phyloP scores from a whole-genome alignment of 1,140 invertebrate genomes.

The Catajapyx aquilonaris region DNA sequence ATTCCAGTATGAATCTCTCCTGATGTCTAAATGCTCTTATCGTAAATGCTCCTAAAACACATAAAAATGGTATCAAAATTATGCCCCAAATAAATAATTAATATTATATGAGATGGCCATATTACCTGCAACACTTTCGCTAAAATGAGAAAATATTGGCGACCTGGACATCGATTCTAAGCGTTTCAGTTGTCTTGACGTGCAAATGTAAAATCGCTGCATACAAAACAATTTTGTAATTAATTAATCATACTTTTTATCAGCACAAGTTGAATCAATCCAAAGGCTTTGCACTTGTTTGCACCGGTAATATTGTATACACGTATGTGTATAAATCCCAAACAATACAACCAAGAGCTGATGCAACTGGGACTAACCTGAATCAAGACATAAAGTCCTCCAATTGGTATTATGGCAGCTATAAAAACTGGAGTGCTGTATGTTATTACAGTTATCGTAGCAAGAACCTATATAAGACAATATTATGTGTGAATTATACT shows the following conservation, averaged over 20 bases:
- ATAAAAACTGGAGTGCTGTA: too few relatives aligned
- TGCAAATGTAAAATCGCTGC: conserved; percentile 26
- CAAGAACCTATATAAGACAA: conserved; percentile 43
- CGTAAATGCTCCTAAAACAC: not conserved
- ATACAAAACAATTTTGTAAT: conserved; percentile 14
- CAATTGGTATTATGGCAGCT: conserved; percentile 60
- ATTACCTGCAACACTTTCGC: conserved; percentile 62
- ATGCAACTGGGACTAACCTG: conserved; percentile 23
- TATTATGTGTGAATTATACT: not conserved
- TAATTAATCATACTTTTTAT: not conserved
- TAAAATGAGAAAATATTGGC: conserved; percentile 95
- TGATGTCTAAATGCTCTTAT: not conserved
- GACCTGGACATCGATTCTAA: conserved; percentile 90
- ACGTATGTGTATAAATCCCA: not conserved
- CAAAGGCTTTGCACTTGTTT: not conserved
- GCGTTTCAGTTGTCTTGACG: conserved; percentile 84
- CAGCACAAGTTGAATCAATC: not conserved
- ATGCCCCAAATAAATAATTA: not conserved
- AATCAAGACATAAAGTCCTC: conserved; percentile 69
- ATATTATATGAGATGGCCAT: conserved; percentile 12
- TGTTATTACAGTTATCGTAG: conserved; percentile 74
- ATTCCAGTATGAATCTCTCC: conserved; percentile 56
- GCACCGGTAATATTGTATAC: too few relatives aligned
- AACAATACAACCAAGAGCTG: conserved; percentile 1
- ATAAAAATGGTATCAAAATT: not conserved